Evolutionary conservation across 2,888 invertebrate genomes (phyloP).

Genomic region (Eulithis prunata): DNA sequence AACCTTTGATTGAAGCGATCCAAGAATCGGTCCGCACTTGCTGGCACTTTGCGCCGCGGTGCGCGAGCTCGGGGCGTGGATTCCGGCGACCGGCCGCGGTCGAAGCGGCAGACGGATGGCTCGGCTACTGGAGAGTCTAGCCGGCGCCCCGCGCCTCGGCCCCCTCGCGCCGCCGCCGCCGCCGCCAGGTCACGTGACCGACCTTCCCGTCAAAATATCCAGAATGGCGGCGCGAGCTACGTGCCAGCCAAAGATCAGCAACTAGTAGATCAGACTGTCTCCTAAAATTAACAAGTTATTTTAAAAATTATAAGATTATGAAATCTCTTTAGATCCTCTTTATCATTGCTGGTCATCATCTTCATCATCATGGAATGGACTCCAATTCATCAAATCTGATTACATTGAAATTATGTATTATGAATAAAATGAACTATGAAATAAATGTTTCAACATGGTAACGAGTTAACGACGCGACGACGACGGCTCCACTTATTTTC

Average conservation of each 20-base stretch:
- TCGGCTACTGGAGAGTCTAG: conserved; percentile 87
- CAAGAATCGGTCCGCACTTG: not conserved
- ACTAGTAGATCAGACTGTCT: conserved; percentile 23
- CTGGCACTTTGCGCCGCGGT: conserved; percentile 21
- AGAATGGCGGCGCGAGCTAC: conserved; percentile 82
- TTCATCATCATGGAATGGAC: no score
- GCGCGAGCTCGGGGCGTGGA: conserved; percentile 75
- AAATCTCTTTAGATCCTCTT: no score
- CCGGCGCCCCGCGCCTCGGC: conserved; percentile 76
- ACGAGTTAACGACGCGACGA: no score
- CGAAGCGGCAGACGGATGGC: conserved; percentile 84
- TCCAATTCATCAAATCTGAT: no score
- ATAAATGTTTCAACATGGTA: no score
- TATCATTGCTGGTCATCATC: no score
- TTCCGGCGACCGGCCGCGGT: conserved; percentile 78
- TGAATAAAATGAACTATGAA: no score
- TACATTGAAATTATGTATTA: no score
- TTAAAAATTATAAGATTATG: no score
- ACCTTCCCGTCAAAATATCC: conserved; percentile 94
- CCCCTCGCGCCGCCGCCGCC: conserved; percentile 56
- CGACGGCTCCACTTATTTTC: no score
- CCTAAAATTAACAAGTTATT: not conserved
- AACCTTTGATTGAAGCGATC: not conserved
- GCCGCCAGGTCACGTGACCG: conserved; percentile 89
- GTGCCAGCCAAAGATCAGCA: conserved; percentile 61